phyloP scores from a whole-genome alignment of 1,140 invertebrate species.

The Dolichoris vasculosae region DNA sequence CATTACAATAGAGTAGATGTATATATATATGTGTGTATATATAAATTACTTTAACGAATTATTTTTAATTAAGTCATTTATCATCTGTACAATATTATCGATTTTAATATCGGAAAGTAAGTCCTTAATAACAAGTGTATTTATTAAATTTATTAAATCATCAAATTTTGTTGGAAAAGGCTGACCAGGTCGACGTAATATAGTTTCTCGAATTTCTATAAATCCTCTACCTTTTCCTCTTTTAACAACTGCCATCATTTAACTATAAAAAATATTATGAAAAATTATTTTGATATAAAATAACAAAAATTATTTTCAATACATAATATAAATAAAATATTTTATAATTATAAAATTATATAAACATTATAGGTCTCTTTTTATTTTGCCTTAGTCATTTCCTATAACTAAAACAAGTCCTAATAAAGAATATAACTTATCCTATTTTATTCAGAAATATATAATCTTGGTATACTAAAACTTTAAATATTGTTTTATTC shows the following conservation, averaged over 20 bases:
- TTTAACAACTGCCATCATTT: conserved; percentile 39
- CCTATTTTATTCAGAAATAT: too few relatives aligned
- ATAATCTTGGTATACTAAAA: too few relatives aligned
- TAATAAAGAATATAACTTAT: too few relatives aligned
- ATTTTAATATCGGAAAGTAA: neutral
- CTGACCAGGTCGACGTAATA: conserved; percentile 49
- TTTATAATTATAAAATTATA: too few relatives aligned
- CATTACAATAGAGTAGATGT: neutral
- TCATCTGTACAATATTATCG: conserved; percentile 41
- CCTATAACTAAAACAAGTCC: too few relatives aligned
- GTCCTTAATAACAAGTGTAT: conserved; percentile 27
- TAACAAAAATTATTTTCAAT: neutral
- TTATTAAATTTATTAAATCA: conserved; percentile 37
- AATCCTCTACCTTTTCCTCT: conserved; percentile 51
- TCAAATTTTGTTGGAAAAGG: conserved; percentile 13
- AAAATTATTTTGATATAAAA: neutral
- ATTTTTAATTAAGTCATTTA: conserved; percentile 35
- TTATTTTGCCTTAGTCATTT: too few relatives aligned
- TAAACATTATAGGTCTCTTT: too few relatives aligned
- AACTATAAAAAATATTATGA: neutral
- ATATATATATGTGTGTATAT: neutral
- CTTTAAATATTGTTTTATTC: too few relatives aligned
- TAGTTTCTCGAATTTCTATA: conserved; percentile 32
- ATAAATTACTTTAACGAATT: conserved; percentile 39
- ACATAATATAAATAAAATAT: neutral